Evolutionary conservation across 2,888 invertebrate genomes (phyloP).

Genomic region (Ophion ventricosus): DNA sequence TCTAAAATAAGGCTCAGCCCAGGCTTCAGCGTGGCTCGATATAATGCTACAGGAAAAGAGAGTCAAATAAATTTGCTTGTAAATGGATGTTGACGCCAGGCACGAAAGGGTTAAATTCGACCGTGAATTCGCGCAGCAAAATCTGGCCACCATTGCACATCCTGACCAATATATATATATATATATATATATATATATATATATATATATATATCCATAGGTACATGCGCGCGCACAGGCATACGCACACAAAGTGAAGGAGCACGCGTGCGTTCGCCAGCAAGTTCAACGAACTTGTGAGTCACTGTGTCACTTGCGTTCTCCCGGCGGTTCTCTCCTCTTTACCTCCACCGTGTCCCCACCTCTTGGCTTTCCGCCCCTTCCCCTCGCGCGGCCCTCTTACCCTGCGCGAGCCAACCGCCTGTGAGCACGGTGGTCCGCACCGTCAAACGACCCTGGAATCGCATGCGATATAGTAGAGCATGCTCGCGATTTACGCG

Average conservation of each 20-base stretch:
- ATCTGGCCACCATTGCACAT: conserved; percentile 62
- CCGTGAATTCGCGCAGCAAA: conserved; percentile 42
- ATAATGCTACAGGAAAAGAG: not conserved
- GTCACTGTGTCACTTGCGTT: conserved; percentile 66
- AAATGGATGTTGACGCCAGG: not conserved
- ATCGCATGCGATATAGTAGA: conserved; percentile 59
- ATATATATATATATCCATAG: not conserved
- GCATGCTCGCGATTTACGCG: conserved; percentile 59
- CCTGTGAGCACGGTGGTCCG: conserved; percentile 61
- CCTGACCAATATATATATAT: conserved; percentile 5
- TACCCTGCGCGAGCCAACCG: conserved; percentile 12
- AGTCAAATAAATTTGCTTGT: conserved; percentile 1
- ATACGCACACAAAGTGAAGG: conserved; percentile 37
- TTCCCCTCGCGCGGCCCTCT: not conserved
- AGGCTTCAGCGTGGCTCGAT: not conserved
- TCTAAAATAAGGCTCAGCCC: not conserved
- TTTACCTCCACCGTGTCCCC: conserved; percentile 10
- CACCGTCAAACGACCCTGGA: conserved; percentile 64
- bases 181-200: not conserved
- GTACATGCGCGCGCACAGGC: conserved; percentile 1
- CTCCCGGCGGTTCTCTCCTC: conserved; percentile 47
- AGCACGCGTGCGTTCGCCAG: conserved; percentile 67
- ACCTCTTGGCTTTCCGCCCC: conserved; percentile 3
- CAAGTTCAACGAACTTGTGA: conserved; percentile 70
- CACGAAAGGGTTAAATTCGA: conserved; percentile 27